Conservation (phyloP, 2,888 invertebrate species). For the Aquatica leii region DNA sequence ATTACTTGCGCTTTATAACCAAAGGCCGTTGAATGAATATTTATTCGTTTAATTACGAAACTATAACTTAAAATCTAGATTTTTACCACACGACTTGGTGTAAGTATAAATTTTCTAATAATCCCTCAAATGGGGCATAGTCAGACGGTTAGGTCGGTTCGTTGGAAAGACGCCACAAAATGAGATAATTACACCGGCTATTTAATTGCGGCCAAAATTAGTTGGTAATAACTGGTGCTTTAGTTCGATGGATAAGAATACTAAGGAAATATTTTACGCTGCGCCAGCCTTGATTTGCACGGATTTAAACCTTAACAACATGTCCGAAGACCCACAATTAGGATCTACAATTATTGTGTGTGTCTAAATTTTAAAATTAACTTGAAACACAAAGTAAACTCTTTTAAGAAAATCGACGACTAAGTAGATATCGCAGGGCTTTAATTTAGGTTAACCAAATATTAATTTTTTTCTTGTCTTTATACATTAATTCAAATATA, state of each 20-base stretch:
- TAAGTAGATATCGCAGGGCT: conserved; percentile 14
- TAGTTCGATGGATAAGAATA: conserved; percentile 47
- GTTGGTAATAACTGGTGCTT: conserved; percentile 59
- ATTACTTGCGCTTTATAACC: conserved; percentile 50
- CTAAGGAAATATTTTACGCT: conserved; percentile 34
- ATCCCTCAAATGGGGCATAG: conserved; percentile 45
- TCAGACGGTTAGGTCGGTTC: conserved; percentile 52
- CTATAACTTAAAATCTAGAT: too few relatives aligned
- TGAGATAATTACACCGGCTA: conserved; percentile 59
- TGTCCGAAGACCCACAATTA: conserved; percentile 50
- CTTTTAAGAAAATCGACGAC: conserved; percentile 38
- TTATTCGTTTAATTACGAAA: too few relatives aligned
- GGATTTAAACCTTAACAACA: conserved; percentile 44
- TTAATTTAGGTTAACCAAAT: conserved; percentile 1
- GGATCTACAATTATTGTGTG: conserved; percentile 57
- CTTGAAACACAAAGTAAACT: conserved; percentile 54
- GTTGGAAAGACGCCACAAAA: conserved; percentile 59
- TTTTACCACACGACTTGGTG: conserved; percentile 39
- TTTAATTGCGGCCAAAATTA: conserved; percentile 61
- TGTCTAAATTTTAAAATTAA: conserved; percentile 56
- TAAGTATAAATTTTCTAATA: conserved; percentile 46
- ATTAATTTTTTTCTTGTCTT: not conserved
- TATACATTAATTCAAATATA: too few relatives aligned
- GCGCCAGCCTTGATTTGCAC: conserved; percentile 19
- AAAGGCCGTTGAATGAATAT: conserved; percentile 10